phyloP scores from a whole-genome alignment of 2,113 vertebrate species.

The Coptodon rendalli region DNA sequence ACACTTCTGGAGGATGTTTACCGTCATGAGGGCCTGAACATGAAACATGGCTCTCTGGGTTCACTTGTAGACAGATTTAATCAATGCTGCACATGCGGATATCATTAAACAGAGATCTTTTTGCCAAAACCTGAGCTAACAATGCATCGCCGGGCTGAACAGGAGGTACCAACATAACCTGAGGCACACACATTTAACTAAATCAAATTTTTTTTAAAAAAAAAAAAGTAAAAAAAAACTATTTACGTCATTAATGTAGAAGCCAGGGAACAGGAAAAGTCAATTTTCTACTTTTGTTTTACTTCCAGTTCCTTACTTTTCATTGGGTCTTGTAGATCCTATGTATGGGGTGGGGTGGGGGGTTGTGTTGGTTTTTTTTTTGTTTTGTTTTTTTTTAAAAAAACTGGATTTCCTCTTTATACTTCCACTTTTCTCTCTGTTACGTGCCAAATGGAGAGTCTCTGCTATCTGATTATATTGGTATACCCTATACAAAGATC shows the following conservation, averaged over 20 bases:
- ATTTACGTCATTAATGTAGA: neutral
- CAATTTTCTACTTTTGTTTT: neutral
- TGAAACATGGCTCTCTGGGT: neutral
- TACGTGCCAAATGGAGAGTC: neutral
- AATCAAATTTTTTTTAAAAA: neutral
- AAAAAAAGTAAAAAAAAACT: neutral
- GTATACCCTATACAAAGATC: neutral
- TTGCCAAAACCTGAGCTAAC: neutral
- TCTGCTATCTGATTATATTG: neutral
- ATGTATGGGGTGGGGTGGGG: neutral
- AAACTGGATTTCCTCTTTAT: neutral
- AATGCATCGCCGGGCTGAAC: neutral
- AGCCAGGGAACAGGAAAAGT: neutral
- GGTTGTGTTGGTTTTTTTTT: neutral
- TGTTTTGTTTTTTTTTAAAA: neutral
- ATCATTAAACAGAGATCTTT: neutral
- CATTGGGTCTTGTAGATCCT: neutral
- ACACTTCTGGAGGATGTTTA: slow-evolving; percentile 12
- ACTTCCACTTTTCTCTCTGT: neutral
- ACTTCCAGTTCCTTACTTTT: slow-evolving; percentile 42
- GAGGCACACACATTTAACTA: neutral
- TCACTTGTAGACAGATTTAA: neutral
- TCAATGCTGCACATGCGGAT: neutral
- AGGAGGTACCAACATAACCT: neutral
- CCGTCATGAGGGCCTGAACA: neutral